Base-by-base conservation (phyloP, 2,888 invertebrate species). In the Plebejus melissa region DNA sequence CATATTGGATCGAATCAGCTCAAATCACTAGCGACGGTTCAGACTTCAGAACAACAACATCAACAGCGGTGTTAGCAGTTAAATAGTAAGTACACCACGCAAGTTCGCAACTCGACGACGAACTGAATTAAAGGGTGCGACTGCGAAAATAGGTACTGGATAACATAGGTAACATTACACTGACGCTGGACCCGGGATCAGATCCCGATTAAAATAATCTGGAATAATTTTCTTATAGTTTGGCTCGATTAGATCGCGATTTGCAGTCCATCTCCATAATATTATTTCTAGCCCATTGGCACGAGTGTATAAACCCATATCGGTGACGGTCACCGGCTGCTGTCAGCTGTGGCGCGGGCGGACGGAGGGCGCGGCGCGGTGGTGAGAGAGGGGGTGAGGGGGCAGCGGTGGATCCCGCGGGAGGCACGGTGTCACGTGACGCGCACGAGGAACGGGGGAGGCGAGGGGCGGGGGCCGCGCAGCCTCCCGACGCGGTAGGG, bases 401-500 rank as follows among this genome's bases (percentile, higher is more conserved):
- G 79, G 38, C 75, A 13, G 32, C 16, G 65, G 72, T 32, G 46
- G 72, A 28, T 54, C 71, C 71, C 36, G 50, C 72, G 72, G 72
- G 72, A 50, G 22, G 11, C 28, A 16, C 54, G 54, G 54, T 16
- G 16, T 65, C 65, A 65, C 16, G 65, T 65, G 65, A 65, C 72
- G 54, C 28, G 78, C 74, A 78, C 28, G 71, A 76, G 71, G 79
- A 22, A 76, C 76, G 60, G 70, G 79, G 41, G 76, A 75, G 79
- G 80, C 81, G 82, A 76, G 74, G 80, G 28, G 76, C 76, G 69
- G 69, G 79, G 46, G 76, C 76, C 79, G 80, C 81, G 82, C 82
- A 84, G 86, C 89, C 86, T 88, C 86, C 86, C 38, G 75, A 70
- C 70, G 41, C 36, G 50, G 75, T n/a, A 41, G 83, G 84, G 87